Evolutionary conservation across 2,888 invertebrate genomes (phyloP).

Genomic region (Caenorhabditis plicata): DNA sequence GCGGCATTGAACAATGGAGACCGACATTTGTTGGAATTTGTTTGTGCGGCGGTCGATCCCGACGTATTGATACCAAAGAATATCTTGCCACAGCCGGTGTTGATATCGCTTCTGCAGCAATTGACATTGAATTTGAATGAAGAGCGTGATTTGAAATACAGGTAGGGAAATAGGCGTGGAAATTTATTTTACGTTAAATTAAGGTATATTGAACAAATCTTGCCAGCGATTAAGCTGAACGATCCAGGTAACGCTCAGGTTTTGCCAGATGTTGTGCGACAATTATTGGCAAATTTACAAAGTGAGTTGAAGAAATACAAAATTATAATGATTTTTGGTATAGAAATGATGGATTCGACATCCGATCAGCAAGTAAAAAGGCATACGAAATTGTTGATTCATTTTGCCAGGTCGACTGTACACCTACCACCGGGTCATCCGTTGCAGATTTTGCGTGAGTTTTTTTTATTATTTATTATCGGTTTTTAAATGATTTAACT

Average conservation of each 20-base stretch:
- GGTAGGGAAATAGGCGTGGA: slow-evolving; percentile 6
- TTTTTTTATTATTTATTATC: not conserved
- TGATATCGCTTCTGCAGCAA: slow-evolving; percentile 90
- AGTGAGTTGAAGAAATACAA: slow-evolving; percentile 11
- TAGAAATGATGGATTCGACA: slow-evolving; percentile 17
- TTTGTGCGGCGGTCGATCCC: slow-evolving; percentile 83
- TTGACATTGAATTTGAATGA: slow-evolving; percentile 44
- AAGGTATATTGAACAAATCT: slow-evolving; percentile 40
- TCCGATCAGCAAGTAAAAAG: slow-evolving; percentile 16
- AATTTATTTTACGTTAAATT: not conserved
- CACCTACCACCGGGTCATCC: slow-evolving; percentile 10
- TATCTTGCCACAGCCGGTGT: slow-evolving; percentile 79
- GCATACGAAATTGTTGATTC: slow-evolving; percentile 13
- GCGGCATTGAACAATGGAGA: slow-evolving; percentile 83
- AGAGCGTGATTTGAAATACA: slow-evolving; percentile 54
- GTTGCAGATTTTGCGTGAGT: slow-evolving; percentile 20
- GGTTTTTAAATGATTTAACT: not conserved
- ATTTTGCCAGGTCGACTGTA: slow-evolving; percentile 21
- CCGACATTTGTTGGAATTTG: slow-evolving; percentile 81
- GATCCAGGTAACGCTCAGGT: slow-evolving; percentile 25
- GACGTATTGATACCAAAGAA: slow-evolving; percentile 70
- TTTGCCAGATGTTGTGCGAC: slow-evolving; percentile 28
- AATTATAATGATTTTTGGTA: slow-evolving; percentile 1
- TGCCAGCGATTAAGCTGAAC: slow-evolving; percentile 30
- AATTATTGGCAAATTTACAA: slow-evolving; percentile 25